phyloP scores from a whole-genome alignment of 2,797 vertebrate genomes.

The Chloroceryle amazona region DNA sequence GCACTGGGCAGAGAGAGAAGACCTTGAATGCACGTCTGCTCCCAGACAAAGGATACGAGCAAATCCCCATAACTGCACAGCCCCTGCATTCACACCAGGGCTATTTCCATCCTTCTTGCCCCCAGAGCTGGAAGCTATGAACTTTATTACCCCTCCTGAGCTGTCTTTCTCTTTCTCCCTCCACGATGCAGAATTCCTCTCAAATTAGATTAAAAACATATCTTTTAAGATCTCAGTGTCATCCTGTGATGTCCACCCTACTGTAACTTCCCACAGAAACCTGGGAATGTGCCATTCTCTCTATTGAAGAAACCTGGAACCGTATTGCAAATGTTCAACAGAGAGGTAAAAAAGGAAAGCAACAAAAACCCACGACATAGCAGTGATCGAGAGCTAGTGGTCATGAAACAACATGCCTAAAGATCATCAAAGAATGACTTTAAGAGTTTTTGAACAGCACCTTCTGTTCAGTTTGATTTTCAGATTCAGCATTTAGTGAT shows the following conservation, averaged over 20 bases:
- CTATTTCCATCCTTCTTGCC: neutral
- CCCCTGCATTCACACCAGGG: neutral
- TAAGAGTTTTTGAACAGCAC: neutral
- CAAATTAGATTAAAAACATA: neutral
- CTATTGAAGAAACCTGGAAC: neutral
- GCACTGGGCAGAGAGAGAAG: neutral
- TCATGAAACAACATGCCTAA: neutral
- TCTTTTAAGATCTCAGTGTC: neutral
- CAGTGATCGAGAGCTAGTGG: neutral
- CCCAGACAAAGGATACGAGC: neutral
- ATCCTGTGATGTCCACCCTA: neutral
- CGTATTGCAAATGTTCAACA: neutral
- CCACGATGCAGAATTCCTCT: neutral
- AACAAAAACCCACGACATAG: neutral
- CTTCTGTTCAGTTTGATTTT: neutral
- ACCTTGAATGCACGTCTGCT: neutral
- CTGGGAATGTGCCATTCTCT: neutral
- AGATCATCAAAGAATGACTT: neutral
- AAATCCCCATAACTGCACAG: neutral
- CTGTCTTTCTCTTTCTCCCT: neutral
- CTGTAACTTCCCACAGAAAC: neutral
- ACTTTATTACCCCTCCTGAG: neutral
- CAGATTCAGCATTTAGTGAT: neutral
- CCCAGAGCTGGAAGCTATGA: neutral
- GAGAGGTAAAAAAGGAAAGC: neutral